These are phyloP conservation scores for Somateria mollissima DNA, from an alignment of 2,797 vertebrate genomes.

Conservation along the genomic window DNA sequence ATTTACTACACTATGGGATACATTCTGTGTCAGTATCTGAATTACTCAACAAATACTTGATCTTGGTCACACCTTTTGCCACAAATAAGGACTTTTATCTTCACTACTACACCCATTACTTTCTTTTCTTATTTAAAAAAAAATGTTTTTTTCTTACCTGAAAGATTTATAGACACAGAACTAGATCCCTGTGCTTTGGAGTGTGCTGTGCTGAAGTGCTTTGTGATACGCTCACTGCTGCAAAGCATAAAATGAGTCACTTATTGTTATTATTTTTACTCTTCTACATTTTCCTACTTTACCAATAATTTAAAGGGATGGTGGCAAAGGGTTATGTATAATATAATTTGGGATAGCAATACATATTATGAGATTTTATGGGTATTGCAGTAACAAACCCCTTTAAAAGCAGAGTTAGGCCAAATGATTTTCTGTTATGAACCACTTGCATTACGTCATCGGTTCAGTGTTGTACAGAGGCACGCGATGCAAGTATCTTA, in stretches of 20 bases:
- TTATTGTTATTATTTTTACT: not conserved
- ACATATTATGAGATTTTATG: not conserved
- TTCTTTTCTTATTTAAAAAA: not conserved
- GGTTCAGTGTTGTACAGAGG: not conserved
- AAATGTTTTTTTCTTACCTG: not conserved
- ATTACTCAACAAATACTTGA: not conserved
- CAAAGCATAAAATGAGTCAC: not conserved
- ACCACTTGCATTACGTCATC: not conserved
- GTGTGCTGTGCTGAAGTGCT: not conserved
- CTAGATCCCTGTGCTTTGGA: constrained; percentile 1
- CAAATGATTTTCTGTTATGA: not conserved
- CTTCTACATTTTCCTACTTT: not conserved
- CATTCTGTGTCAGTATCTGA: not conserved
- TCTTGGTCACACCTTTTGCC: not conserved
- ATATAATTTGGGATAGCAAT: not conserved
- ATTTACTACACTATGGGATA: not conserved
- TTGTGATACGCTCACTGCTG: not conserved
- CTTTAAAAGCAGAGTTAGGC: not conserved
- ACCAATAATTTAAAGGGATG: not conserved
- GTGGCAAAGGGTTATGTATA: not conserved
- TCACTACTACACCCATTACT: not conserved
- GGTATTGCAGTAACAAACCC: not conserved
- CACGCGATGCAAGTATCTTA: not conserved
- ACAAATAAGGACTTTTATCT: not conserved
- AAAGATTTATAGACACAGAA: not conserved